Evolutionary conservation across 2,888 invertebrate species (phyloP), one percentile per base, ranked within the genome.

Genomic region (Leistus spinibarbis): DNA sequence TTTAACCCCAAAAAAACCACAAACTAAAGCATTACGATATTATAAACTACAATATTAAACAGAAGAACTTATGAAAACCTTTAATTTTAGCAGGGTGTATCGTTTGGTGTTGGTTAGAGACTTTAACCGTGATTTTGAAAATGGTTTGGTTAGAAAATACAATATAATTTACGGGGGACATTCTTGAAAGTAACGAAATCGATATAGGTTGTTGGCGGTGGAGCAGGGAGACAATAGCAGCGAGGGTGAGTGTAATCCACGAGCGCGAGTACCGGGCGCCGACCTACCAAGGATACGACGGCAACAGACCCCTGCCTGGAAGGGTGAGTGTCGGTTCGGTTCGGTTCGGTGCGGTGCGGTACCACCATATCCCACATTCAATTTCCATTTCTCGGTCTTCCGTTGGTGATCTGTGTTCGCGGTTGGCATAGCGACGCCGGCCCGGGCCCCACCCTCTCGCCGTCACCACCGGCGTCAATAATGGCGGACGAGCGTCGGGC

Each of bases 401-500:
- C 23, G 64, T 64, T 64, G 64, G 71, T 71, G 64, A 63, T 54
- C 71, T 53, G 57, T 56, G 78, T 78, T 79, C 79, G 79, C 78
- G 71, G 80, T 80, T 75, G 79, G 78, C 79, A 64, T 78, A 78
- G 79, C 79, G 79, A 80, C 80, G 79, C 79, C 76, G 76, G 72
- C 71, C 78, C 77, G 79, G 77, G 78, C 79, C 79, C 78, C 79
- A 78, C 77, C 76, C 67, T 79, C 79, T 78, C 80, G 79, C 23
- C 40, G 20, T 13, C 19, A 23, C 16, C 65, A 54, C 54, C 78
- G 79, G 78, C 79, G 80, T 78, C 79, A 68, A 77, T 76, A 79
- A 80, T 80, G 80, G 80, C 80, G 78, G 80, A 76, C 79, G 76
- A 76, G 65, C 76, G 64, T 24, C 64, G 64, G 23, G 54, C 24